Conservation (phyloP, 2,113 vertebrate genomes). For the Pteronura brasiliensis region DNA sequence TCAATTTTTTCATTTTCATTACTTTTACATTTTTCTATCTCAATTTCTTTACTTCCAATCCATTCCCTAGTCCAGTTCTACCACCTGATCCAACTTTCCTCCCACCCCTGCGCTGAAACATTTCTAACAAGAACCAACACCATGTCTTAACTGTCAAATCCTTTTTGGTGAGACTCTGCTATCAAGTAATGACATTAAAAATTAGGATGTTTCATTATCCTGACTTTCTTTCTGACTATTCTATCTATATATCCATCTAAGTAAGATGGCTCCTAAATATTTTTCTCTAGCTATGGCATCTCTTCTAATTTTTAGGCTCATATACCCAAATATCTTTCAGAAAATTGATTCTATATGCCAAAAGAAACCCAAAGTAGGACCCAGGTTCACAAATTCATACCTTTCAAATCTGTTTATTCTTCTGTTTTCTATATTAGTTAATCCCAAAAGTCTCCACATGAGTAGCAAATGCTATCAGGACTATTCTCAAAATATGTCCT, state of each 20-base stretch:
- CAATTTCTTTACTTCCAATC: not conserved
- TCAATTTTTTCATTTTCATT: not conserved
- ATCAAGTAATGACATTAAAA: not conserved
- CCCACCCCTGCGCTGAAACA: not conserved
- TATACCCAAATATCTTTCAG: not conserved
- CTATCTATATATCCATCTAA: not conserved
- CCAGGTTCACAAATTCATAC: not conserved
- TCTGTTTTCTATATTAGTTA: not conserved
- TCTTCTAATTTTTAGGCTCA: not conserved
- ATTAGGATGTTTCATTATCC: not conserved
- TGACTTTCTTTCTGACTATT: not conserved
- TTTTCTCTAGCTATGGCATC: not conserved
- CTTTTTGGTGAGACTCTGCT: not conserved
- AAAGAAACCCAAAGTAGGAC: not conserved
- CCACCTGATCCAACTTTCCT: not conserved
- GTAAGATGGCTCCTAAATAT: not conserved
- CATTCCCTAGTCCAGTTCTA: not conserved
- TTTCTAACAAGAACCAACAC: not conserved
- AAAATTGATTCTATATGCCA: not conserved
- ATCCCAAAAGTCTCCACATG: not conserved
- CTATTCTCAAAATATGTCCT: not conserved
- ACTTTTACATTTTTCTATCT: not conserved
- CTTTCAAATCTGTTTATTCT: not conserved
- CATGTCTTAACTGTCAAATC: not conserved
- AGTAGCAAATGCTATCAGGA: not conserved